phyloP scores from a whole-genome alignment of 2,113 vertebrate genomes.

The Dipodomys merriami region DNA sequence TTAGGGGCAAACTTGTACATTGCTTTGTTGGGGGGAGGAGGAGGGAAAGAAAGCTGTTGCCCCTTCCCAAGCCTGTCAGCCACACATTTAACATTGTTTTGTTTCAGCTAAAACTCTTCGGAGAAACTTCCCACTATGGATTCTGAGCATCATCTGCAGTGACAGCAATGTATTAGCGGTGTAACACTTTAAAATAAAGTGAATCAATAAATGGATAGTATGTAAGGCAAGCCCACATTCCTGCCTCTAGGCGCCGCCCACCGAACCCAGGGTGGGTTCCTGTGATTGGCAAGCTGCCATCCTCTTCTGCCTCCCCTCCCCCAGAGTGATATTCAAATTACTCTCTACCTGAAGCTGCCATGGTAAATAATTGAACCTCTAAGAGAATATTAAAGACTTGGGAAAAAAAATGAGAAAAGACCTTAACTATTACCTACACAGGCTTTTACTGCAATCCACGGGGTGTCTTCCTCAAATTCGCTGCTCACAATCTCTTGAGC shows the following conservation, averaged over 20 bases:
- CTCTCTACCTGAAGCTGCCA: constrained; percentile 14
- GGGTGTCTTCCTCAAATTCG: constrained; percentile 58
- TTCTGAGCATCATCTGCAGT: background rate
- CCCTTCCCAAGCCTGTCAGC: background rate
- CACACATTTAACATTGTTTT: background rate
- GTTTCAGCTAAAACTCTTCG: background rate
- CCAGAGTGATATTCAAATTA: constrained; percentile 50
- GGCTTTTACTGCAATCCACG: constrained; percentile 40
- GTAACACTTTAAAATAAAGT: background rate
- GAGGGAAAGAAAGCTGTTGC: background rate
- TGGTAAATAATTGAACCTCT: constrained; percentile 55
- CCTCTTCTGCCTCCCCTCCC: background rate
- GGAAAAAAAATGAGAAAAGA: background rate
- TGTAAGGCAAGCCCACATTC: background rate
- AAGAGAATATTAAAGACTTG: constrained; percentile 61
- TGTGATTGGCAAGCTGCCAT: constrained; percentile 11
- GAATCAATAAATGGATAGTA: background rate
- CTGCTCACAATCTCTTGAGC: constrained; percentile 44
- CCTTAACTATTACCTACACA: constrained; percentile 46
- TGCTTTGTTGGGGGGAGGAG: too few relatives aligned
- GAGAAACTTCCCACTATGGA: background rate
- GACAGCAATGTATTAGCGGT: background rate
- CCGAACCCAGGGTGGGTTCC: background rate
- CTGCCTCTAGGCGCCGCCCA: background rate
- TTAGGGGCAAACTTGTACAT: too few relatives aligned